Percentiles rank a stretch among this genome's conserved stretches.
Conservation (phyloP, 2,888 invertebrate genomes). For the Parnassius mnemosyne region DNA sequence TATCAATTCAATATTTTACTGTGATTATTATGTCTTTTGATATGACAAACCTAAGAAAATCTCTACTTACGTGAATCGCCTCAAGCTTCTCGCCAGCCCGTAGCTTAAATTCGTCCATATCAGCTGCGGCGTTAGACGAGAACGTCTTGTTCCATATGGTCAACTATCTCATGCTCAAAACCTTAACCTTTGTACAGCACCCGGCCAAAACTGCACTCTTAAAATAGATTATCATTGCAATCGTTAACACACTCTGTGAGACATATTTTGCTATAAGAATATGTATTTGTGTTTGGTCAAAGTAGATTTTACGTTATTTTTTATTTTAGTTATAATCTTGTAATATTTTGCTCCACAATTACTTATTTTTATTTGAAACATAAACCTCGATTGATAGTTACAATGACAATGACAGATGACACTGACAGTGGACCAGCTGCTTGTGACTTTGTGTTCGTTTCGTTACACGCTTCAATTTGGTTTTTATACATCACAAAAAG, state of each 20-base stretch:
- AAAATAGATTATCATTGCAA: conserved; percentile 63
- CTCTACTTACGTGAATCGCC: conserved; percentile 70
- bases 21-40: not conserved
- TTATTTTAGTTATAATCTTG: not conserved
- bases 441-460: conserved; percentile 11
- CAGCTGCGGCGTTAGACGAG: conserved; percentile 45
- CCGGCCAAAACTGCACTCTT: conserved; percentile 60
- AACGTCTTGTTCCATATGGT: conserved; percentile 46
- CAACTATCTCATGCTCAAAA: conserved; percentile 59
- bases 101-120: conserved; percentile 72
- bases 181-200: conserved; percentile 76
- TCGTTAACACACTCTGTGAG: conserved; percentile 3
- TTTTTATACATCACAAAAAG: too few species aligned
- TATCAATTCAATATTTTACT: conserved; percentile 26
- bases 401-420: conserved; percentile 19
- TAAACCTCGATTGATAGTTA: conserved; percentile 24
- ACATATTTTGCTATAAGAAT: not conserved
- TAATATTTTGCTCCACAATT: conserved; percentile 5
- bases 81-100: conserved; percentile 73
- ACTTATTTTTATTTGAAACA: conserved; percentile 29
- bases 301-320: not conserved
- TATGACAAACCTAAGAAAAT: not conserved
- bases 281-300: not conserved
- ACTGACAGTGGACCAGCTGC: conserved; percentile 11
- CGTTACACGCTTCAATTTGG: too few species aligned